Base-by-base conservation (phyloP, 2,888 invertebrate genomes). In the Lasioglossum malachurum region DNA sequence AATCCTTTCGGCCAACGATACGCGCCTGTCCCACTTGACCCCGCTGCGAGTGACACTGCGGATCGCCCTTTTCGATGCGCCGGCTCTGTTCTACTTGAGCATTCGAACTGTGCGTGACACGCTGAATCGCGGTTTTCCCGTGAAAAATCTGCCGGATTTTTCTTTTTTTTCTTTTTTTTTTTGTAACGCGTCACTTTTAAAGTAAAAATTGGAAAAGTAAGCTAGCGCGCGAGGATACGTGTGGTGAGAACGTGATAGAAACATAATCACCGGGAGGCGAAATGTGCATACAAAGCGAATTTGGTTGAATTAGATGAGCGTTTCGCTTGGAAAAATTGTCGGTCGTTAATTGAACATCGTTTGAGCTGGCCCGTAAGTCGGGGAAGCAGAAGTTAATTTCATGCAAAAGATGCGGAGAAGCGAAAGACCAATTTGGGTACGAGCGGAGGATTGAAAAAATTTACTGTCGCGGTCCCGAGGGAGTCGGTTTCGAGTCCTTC, bases 31-130 rank as follows among this genome's bases (percentile, higher is more conserved):
- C 31, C 31, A 64, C 31, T 64, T 16, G 64, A 64, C 14, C 64
- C 14, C 64, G 64, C 64, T 31, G 64, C 31, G 16, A 64, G 14
- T 31, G 64, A 31, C 64, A 64, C 64, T 31, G 2, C 31, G 12
- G 16, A 64, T 64, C 64, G 64, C 0, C 64, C 64, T 64, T 64
- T 64, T 64, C 64, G 64, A 64, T 16, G 31, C 31, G 0, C 16
- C 31, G 27, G 64, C 27, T 31, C 31, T 16, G 60, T 31, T 64
- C 64, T 64, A 64, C 64, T 64, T 31, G 64, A 64, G 31, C 64
- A 64, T 31, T 64, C 64, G 31, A 64, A 64, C 64, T 64, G 64
- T 27, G 31, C 64, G 64, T 64, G 64, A 64, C 64, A 64, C 64
- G 14, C 27, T 23, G 60, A 60, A 14, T 14, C 60, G 60, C 31